Base-by-base conservation (phyloP, 2,797 vertebrate genomes). In the Paratrypauchen microcephalus region DNA sequence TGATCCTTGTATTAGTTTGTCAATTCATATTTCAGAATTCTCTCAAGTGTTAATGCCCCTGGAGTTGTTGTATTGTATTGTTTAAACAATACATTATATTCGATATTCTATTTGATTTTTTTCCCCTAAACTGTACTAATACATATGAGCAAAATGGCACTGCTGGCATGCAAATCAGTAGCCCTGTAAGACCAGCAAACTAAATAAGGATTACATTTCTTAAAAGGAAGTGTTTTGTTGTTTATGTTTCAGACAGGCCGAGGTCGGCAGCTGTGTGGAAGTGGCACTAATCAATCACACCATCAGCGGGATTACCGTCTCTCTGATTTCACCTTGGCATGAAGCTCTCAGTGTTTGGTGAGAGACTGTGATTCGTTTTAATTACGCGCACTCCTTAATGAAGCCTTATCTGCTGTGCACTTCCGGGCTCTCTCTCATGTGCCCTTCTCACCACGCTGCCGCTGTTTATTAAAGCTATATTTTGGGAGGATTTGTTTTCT, bases 381-480 rank as follows among this genome's bases (percentile, higher is more conserved):
- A 91, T 90, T 87, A 91, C 83, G 80, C 71, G 80, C 69, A 78
- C 70, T 86, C 85, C 74, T 65, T 86, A 89, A 90, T 86, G 85
- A 91, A 86, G 72, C 75, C 84, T 90, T 89, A 91, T 92, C 89
- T 84, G 74, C 13, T 52, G 18, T 76, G 73, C 65, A 76, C 87
- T 89, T 93, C 89, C 91, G 87, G 86, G 66, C 75, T 26, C 36
- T 71, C 78, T 45, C 82, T 32, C 57, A 68, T 79, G 72, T 68
- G 72, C 72, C 24, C 69, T 70, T 50, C 66, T 83, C 63, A 65
- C 63, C 3, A 11, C 15, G 84, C 80, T 83, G 76, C 71, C 82
- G 75, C 70, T 92, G 82, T 90, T 91, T 91, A 89, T 91, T 91
- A 87, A 71, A 59, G 65, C 75, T 73, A 75, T 90, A 88, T 90